These are phyloP conservation scores for Gortyna flavago DNA, from an alignment of 2,888 invertebrate genomes.

Conservation along the genomic window DNA sequence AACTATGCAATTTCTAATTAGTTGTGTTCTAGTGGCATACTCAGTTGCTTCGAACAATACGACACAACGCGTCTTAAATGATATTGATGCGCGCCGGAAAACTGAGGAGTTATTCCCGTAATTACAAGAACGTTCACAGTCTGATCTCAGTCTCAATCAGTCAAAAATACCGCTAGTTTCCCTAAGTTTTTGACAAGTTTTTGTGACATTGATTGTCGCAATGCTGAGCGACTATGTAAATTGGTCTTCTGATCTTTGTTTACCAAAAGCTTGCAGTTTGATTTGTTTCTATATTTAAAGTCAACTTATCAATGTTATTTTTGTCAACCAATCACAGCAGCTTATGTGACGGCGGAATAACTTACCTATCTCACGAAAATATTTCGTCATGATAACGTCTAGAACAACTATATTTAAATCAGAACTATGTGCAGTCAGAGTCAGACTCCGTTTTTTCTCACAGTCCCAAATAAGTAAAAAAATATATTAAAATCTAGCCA, in stretches of 20 bases:
- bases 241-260: background rate
- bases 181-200: background rate
- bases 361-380: conserved; percentile 1
- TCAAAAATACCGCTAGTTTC: background rate
- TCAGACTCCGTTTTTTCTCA: conserved; percentile 10
- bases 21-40: no score
- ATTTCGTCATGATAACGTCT: conserved; percentile 3
- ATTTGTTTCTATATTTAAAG: background rate
- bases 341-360: background rate
- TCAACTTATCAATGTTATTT: background rate
- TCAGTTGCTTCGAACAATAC: background rate
- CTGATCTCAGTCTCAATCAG: background rate
- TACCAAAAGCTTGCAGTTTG: background rate
- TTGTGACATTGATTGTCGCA: background rate
- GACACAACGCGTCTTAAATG: background rate
- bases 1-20: background rate
- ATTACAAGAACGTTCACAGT: background rate
- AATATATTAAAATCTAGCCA: conserved; percentile 9
- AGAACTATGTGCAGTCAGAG: background rate
- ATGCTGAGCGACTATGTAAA: background rate
- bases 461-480: conserved; percentile 20
- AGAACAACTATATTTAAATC: background rate
- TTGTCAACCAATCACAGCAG: background rate
- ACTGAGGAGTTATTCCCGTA: background rate
- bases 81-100: background rate